phyloP scores from a whole-genome alignment of 2,888 invertebrate genomes.

The Octonoba sinensis region DNA sequence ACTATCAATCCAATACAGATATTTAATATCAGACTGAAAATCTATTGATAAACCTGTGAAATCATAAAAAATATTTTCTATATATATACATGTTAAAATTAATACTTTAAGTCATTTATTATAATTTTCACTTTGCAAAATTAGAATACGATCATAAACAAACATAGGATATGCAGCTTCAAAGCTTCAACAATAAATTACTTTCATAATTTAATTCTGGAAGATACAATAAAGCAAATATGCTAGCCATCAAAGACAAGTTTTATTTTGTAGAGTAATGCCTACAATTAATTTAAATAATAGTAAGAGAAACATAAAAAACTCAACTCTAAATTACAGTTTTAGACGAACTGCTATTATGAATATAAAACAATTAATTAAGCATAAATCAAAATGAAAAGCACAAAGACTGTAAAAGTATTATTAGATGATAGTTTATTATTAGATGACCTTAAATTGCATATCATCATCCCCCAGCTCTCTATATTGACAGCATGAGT shows the following conservation, averaged over 20 bases:
- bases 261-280: neutral
- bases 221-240: neutral
- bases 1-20: conserved; percentile 81
- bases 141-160: neutral
- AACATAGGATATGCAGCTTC: neutral
- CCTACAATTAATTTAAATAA: neutral
- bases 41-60: conserved; percentile 78
- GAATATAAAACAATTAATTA: neutral
- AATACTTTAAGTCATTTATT: neutral
- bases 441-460: too few relatives aligned
- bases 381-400: neutral
- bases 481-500: too few relatives aligned
- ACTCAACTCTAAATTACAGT: too few relatives aligned
- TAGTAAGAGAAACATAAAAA: too few relatives aligned
- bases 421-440: too few relatives aligned
- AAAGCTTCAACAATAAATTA: too few relatives aligned
- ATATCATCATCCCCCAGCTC: too few relatives aligned
- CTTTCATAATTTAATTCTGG: too few relatives aligned
- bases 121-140: neutral
- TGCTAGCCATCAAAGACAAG: neutral
- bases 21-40: conserved; percentile 72
- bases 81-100: neutral
- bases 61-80: neutral
- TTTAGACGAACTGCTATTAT: too few relatives aligned
- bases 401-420: neutral